Evolutionary conservation across 2,888 invertebrate genomes (phyloP).

Genomic region (Therioaphis trifolii): DNA sequence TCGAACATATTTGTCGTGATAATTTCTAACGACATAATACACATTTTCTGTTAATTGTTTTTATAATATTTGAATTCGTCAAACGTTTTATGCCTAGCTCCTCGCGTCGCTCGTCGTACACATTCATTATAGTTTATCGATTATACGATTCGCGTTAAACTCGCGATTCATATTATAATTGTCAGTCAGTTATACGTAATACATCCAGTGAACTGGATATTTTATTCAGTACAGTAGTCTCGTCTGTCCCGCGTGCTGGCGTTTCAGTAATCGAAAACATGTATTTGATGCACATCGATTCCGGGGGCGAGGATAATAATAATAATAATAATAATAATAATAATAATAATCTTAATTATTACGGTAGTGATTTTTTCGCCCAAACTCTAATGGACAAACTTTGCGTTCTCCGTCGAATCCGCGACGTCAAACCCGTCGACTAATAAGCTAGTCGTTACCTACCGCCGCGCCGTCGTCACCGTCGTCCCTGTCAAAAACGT

Average conservation of each 20-base stretch:
- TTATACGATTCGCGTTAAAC: background rate
- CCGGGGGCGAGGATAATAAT: background rate
- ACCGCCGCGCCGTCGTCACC: background rate
- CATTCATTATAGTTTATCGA: background rate
- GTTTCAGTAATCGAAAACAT: slow-evolving; percentile 3
- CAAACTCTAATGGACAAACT: slow-evolving; percentile 2
- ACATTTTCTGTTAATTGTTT: background rate
- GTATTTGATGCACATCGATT: background rate
- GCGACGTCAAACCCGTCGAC: slow-evolving; percentile 30
- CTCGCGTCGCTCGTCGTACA: too few species aligned
- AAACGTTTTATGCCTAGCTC: slow-evolving; percentile 1
- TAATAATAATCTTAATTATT: slow-evolving; percentile 4
- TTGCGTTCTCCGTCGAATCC: slow-evolving; percentile 24
- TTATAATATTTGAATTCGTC: background rate
- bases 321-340: background rate
- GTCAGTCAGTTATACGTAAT: background rate
- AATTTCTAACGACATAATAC: too few species aligned
- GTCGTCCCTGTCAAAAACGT: slow-evolving; percentile 47
- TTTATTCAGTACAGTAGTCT: background rate
- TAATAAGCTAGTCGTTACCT: slow-evolving; percentile 43
- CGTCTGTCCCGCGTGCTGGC: background rate
- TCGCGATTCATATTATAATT: background rate
- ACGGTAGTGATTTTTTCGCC: background rate
- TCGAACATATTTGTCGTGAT: too few species aligned
- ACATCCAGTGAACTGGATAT: background rate